Evolutionary conservation across 2,888 invertebrate species (phyloP).

Genomic region (Bellardia bayeri): DNA sequence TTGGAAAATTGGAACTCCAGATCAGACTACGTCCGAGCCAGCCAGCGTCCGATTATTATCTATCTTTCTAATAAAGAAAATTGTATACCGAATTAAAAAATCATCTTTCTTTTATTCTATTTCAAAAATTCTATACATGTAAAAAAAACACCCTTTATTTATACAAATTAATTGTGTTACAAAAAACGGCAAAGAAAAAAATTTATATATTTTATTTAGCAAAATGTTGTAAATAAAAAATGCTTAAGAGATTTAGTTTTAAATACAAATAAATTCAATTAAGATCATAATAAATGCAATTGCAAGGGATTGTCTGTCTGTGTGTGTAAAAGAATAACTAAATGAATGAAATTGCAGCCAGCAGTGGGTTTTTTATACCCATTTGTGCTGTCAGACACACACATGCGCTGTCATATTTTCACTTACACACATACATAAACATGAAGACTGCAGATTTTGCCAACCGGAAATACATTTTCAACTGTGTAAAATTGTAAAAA

Average conservation of each 20-base stretch:
- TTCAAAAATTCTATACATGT: no score
- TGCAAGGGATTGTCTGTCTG: neutral
- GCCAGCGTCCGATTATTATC: no score
- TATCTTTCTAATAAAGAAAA: no score
- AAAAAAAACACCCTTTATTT: neutral
- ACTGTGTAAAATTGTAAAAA: slow-evolving; percentile 21
- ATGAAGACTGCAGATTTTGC: slow-evolving; percentile 27
- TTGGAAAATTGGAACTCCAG: no score
- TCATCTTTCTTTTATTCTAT: no score
- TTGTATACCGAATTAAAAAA: no score
- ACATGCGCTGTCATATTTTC: no score
- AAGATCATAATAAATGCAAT: no score
- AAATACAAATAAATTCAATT: slow-evolving; percentile 62
- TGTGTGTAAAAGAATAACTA: neutral
- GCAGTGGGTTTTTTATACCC: neutral
- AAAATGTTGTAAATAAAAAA: slow-evolving; percentile 10
- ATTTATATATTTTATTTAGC: neutral
- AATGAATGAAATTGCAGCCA: neutral
- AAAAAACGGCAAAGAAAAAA: neutral
- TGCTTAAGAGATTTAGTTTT: slow-evolving; percentile 39
- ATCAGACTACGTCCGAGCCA: no score
- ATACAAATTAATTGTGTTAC: slow-evolving; percentile 44
- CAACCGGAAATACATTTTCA: slow-evolving; percentile 61
- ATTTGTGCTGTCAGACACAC: neutral
- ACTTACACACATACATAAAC: neutral